Base-by-base conservation (phyloP, 92 coral and sea anemone genomes). In the Siderastrea siderea region DNA sequence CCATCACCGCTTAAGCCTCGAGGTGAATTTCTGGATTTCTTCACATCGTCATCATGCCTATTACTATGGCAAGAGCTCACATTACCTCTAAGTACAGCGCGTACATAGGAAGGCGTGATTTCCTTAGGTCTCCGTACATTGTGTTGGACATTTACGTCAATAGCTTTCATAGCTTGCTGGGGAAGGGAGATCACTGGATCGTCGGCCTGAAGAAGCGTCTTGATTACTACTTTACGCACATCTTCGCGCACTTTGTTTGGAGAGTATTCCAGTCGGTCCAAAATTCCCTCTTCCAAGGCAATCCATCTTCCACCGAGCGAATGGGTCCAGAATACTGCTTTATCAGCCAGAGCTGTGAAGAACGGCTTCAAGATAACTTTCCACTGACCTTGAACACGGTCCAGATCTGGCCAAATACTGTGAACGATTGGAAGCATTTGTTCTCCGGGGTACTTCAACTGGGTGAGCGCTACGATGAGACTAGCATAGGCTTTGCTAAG, bases 311-410 rank as follows among this genome's bases (percentile, higher is more conserved):
- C 94, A 2, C 96, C 94, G 58, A 83, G 91, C 3, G 98, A 93
- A 4, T 87, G 75, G 45, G 94, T 95, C 98, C 98, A 95, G 79
- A 95, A 95, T 44, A 75, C 96, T 46, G 95, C 89, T 78, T 93
- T 87, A 61, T 93, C 86, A 6, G 87, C 87, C 47, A 97, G 84
- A 53, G 87, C 89, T 62, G 78, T 46, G 93, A 95, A 93, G 74
- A 97, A 91, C 49, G 98, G 99, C 53, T 90, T 86, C 70, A 97
- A 67, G 53, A 97, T 73, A n/a, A 84, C 84, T 79, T 90, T 86
- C 99, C 99, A 97, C 80, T 94, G 99, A 3, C 97, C 95, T 81
- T 93, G 98, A 5, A 97, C 94, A 43, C 87, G 91, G 75, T 87
- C 92, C 58, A 97, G 71, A 82, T 92, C 93, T 13, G 99, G 99